Evolutionary conservation across 2,113 vertebrate species (phyloP).

Genomic region (Grammomys surdaster): DNA sequence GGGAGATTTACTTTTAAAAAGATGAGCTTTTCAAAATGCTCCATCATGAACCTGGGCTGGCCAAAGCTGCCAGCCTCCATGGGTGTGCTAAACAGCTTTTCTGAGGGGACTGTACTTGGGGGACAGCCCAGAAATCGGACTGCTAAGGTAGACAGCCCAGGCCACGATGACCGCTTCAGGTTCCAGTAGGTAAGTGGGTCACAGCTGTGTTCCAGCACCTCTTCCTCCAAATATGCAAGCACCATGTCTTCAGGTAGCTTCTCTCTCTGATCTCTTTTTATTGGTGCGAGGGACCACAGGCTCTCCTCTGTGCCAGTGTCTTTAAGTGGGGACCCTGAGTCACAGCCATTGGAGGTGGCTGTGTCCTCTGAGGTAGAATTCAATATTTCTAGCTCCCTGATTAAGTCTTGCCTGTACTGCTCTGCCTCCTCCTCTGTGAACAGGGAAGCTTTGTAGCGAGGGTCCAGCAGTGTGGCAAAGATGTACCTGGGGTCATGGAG

Average conservation of each 20-base stretch:
- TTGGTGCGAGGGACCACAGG: slow-evolving; percentile 95
- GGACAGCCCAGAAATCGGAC: slow-evolving; percentile 97
- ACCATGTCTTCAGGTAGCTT: slow-evolving; percentile 94
- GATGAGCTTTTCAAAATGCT: slow-evolving; percentile 97
- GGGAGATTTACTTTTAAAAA: slow-evolving; percentile 99
- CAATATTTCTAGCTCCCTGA: slow-evolving; percentile 94
- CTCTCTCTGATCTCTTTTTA: slow-evolving; percentile 91
- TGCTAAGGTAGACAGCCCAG: slow-evolving; percentile 94
- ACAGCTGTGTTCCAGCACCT: slow-evolving; percentile 98
- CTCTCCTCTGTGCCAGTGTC: slow-evolving; percentile 88
- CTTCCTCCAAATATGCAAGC: slow-evolving; percentile 96
- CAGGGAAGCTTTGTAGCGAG: slow-evolving; percentile 96
- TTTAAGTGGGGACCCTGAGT: slow-evolving; percentile 86
- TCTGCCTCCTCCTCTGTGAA: slow-evolving; percentile 97
- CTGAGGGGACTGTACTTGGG: slow-evolving; percentile 95
- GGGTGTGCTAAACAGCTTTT: slow-evolving; percentile 95
- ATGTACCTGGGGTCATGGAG: slow-evolving; percentile 94
- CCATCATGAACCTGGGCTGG: slow-evolving; percentile 93
- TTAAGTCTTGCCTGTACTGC: slow-evolving; percentile 95
- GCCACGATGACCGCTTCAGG: slow-evolving; percentile 96
- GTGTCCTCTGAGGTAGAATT: slow-evolving; percentile 93
- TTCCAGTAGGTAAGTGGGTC: slow-evolving; percentile 98
- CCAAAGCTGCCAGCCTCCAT: slow-evolving; percentile 91
- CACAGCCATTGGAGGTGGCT: slow-evolving; percentile 90
- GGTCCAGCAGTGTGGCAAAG: slow-evolving; percentile 97